These are phyloP conservation scores for Apus apus DNA, from an alignment of 2,113 vertebrate genomes.

Conservation along the genomic window DNA sequence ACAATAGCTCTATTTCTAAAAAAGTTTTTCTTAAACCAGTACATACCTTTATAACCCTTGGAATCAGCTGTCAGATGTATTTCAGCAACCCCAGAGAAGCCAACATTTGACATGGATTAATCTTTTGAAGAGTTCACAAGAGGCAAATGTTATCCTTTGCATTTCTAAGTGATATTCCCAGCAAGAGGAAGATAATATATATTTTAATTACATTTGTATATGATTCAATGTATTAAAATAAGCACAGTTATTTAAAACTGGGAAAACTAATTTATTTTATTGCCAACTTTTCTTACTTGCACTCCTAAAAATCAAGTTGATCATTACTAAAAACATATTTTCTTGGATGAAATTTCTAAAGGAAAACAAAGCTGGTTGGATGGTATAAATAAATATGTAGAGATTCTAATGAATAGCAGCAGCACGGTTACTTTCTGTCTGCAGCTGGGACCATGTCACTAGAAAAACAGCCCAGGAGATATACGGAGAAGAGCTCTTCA, in stretches of 20 bases:
- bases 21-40: not conserved
- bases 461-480: not conserved
- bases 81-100: not conserved
- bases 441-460: not conserved
- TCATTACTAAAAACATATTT: not conserved
- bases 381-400: not conserved
- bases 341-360: not conserved
- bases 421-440: not conserved
- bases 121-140: not conserved
- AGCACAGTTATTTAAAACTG: not conserved
- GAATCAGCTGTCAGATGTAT: not conserved
- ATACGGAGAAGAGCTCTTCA: not conserved
- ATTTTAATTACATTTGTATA: not conserved
- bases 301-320: not conserved
- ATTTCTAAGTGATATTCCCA: not conserved
- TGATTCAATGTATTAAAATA: not conserved
- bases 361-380: not conserved
- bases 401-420: not conserved
- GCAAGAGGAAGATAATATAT: not conserved
- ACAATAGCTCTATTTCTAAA: not conserved
- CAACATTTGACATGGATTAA: not conserved
- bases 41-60: not conserved
- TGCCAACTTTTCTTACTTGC: not conserved
- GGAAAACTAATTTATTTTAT: not conserved
- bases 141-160: not conserved